Conservation (phyloP, 2,888 invertebrate species). For the Parthenolecanium corni region DNA sequence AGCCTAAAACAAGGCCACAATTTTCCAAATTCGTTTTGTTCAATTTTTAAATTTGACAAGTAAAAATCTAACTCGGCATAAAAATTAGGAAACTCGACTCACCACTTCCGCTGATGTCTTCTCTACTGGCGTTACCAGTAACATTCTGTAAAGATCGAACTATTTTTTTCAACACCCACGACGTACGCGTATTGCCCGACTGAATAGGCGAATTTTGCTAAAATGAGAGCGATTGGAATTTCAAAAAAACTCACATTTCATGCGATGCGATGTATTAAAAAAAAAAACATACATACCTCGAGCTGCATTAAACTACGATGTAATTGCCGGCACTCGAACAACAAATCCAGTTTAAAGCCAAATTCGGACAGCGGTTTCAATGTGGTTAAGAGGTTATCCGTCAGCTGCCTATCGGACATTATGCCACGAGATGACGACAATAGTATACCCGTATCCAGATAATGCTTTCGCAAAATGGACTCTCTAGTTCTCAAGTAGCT, state of each 20-base stretch:
- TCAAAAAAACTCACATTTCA: background rate
- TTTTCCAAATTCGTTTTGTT: no score
- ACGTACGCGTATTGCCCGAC: conserved; percentile 39
- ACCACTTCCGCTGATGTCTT: no score
- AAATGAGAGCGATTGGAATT: background rate
- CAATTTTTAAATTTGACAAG: no score
- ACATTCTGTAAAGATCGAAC: conserved; percentile 41
- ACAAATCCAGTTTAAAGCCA: conserved; percentile 68
- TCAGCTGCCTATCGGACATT: conserved; percentile 44
- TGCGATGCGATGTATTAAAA: background rate
- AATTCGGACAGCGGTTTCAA: conserved; percentile 66
- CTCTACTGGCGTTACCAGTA: background rate
- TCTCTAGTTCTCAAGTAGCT: conserved; percentile 75
- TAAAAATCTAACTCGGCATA: no score
- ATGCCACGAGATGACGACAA: conserved; percentile 51
- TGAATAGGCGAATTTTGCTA: conserved; percentile 21
- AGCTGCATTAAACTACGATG: conserved; percentile 58
- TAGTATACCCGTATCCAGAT: conserved; percentile 61
- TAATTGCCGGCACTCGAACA: conserved; percentile 64
- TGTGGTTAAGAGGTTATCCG: conserved; percentile 63
- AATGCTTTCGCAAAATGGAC: conserved; percentile 67
- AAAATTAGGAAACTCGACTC: no score
- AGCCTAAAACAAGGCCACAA: no score
- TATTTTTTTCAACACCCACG: conserved; percentile 47
- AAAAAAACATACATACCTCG: conserved; percentile 31